A percentile compares a stretch with the other conserved stretches of the same genome.
Evolutionary conservation across 2,888 invertebrate species (phyloP).

Genomic region (Hoplodrina ambigua): DNA sequence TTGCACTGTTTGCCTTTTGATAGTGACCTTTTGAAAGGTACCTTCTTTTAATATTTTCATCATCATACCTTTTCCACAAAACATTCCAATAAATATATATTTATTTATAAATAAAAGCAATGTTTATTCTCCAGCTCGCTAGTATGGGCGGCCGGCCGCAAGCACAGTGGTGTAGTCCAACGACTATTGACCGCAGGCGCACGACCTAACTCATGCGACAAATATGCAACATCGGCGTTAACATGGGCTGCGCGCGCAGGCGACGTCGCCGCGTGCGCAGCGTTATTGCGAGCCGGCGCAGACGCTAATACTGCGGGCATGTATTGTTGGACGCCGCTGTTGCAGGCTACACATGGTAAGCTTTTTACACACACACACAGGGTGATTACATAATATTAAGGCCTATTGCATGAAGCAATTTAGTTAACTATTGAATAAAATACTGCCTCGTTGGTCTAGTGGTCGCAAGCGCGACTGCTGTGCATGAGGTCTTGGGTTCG

Average conservation of each 20-base stretch:
- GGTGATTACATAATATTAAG: no score
- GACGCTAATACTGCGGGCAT: constrained; percentile 98
- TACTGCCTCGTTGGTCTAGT: no score
- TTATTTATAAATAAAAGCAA: neutral
- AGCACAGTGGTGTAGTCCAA: constrained; percentile 96
- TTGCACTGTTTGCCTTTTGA: neutral
- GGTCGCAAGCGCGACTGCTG: no score
- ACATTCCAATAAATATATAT: neutral
- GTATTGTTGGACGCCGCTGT: constrained; percentile 98
- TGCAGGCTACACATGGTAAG: constrained; percentile 93
- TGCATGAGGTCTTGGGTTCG: no score
- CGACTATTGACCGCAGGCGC: constrained; percentile 96
- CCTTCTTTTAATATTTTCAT: neutral
- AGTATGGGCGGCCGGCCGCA: constrained; percentile 98
- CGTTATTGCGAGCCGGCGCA: constrained; percentile 95
- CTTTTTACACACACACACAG: neutral
- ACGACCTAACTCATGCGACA: constrained; percentile 98
- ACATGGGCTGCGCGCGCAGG: constrained; percentile 99
- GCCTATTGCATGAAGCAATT: neutral
- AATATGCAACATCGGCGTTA: constrained; percentile 98
- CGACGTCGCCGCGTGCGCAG: constrained; percentile 95
- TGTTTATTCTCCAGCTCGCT: constrained; percentile 91
- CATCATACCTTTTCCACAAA: neutral
- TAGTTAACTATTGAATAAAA: neutral
- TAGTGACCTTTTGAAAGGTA: neutral